Base-by-base conservation (phyloP, 2,888 invertebrate species). In the Dicranocentrus wangi region DNA sequence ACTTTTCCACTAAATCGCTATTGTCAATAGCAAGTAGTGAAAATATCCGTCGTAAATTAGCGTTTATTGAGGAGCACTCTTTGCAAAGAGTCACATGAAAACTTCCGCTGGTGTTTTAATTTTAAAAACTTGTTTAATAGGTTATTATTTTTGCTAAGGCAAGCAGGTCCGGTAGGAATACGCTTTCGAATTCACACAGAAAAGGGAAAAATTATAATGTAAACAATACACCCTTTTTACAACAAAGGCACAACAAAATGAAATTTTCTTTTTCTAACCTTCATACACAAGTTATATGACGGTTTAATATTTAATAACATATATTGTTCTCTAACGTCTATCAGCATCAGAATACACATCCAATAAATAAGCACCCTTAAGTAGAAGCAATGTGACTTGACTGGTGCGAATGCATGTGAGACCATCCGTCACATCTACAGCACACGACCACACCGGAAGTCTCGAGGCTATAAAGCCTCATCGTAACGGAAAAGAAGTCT, bases 401-500 rank as follows among this genome's bases (percentile, higher is more conserved):
- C 1, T 75, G 43, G 65, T 55, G 47, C 53, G 76, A 76, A 68
- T 55, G 47, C 68, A 76, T 69, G 75, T 66, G 53, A 55, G 55
- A 27, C 68, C 68, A 60, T 42, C 47, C 68, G 60, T 76, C 68
- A 23, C 65, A 66, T 39, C 39, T 23, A 19, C 28, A 75, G 68
- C 58, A 68, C 68, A 76, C 68, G 58, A 58, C 68, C 42, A 53
- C 68, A 76, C 76, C 76, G 76, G 76, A 76, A 76, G 76, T 76
- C 76, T 76, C 43, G 60, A 76, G 76, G 76, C 76, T 61, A 47
- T 55, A 47, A 76, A 76, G 68, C 68, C 76, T 28, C 43, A 60
- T 63, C 71, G 70, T 78, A 78, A 78, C 71, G 78, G 78, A 78
- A 78, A 78, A 78, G 63, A 70, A 71, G 78, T 70, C 63, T 78